phyloP scores from a whole-genome alignment of 1,140 invertebrate genomes.

The Pararge aegeria region DNA sequence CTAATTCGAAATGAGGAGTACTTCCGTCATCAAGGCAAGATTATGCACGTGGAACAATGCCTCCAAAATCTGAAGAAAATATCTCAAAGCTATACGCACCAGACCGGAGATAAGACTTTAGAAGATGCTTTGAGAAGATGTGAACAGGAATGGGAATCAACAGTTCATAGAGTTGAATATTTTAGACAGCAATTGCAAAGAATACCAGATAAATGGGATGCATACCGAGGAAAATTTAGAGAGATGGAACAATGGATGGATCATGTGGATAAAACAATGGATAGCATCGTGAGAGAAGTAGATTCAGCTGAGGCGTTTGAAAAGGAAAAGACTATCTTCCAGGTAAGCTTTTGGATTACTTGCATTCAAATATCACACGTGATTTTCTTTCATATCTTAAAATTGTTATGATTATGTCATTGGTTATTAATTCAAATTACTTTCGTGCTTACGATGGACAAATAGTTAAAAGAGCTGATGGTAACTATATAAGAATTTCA shows the following conservation, averaged over 20 bases:
- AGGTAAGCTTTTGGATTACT: conserved; percentile 81
- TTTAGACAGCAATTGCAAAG: conserved; percentile 89
- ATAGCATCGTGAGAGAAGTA: conserved; percentile 91
- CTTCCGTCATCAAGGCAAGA: conserved; percentile 85
- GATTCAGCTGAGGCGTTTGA: conserved; percentile 94
- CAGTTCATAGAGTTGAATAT: conserved; percentile 85
- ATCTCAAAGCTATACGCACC: conserved; percentile 82
- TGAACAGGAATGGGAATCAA: conserved; percentile 86
- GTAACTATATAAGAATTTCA: conserved; percentile 63
- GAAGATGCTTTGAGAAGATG: conserved; percentile 84
- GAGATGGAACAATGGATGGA: conserved; percentile 96
- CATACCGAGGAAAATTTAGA: conserved; percentile 90
- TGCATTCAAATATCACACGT: too few relatives aligned
- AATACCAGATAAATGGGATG: conserved; percentile 94
- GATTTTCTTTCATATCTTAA: conserved; percentile 1
- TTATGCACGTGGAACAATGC: conserved; percentile 86
- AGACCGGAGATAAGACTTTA: conserved; percentile 84
- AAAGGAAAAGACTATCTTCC: conserved; percentile 91
- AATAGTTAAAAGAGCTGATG: conserved; percentile 81
- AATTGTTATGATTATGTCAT: conserved; percentile 4
- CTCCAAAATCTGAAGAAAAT: conserved; percentile 88
- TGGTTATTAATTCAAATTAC: conserved; percentile 3
- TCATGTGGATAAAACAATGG: conserved; percentile 89
- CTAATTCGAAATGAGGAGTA: conserved; percentile 88
- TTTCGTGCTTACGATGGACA: conserved; percentile 48